phyloP scores from a whole-genome alignment of 2,888 invertebrate genomes.

The Synergus umbraculus region DNA sequence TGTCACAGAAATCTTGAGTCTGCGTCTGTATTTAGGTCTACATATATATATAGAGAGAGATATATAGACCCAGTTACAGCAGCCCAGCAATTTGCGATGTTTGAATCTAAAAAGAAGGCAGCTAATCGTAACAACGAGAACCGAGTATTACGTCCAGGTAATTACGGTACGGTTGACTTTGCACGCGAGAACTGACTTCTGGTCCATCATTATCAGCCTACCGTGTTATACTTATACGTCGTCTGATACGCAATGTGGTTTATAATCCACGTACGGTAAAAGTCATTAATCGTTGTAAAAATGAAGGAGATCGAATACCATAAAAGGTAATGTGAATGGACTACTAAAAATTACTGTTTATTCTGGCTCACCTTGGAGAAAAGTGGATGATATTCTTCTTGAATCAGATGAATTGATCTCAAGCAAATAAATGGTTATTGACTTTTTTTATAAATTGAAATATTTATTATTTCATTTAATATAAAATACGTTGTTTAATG shows the following conservation, averaged over 20 bases:
- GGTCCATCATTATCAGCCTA: conserved; percentile 60
- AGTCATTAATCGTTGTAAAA: conserved; percentile 19
- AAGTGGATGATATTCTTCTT: not conserved
- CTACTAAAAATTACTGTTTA: conserved; percentile 7
- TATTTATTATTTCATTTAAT: no score
- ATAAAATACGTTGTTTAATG: no score
- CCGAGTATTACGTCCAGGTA: conserved; percentile 63
- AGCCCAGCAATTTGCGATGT: conserved; percentile 57
- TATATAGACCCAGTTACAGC: conserved; percentile 53
- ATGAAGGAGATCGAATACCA: not conserved
- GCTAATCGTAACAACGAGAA: conserved; percentile 63
- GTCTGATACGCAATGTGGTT: not conserved
- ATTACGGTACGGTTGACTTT: conserved; percentile 62
- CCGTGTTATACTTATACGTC: conserved; percentile 43
- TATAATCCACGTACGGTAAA: conserved; percentile 23
- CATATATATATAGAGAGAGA: not conserved
- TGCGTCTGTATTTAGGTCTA: not conserved
- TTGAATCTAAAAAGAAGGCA: conserved; percentile 54
- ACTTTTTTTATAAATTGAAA: no score
- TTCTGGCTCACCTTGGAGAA: not conserved
- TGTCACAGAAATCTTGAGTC: not conserved
- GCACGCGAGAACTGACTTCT: conserved; percentile 55
- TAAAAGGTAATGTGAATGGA: conserved; percentile 4
- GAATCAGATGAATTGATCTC: not conserved
- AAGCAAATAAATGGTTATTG: not conserved